Base-by-base conservation (phyloP, 2,888 invertebrate genomes). In the Mesorhabditis spiculigera region DNA sequence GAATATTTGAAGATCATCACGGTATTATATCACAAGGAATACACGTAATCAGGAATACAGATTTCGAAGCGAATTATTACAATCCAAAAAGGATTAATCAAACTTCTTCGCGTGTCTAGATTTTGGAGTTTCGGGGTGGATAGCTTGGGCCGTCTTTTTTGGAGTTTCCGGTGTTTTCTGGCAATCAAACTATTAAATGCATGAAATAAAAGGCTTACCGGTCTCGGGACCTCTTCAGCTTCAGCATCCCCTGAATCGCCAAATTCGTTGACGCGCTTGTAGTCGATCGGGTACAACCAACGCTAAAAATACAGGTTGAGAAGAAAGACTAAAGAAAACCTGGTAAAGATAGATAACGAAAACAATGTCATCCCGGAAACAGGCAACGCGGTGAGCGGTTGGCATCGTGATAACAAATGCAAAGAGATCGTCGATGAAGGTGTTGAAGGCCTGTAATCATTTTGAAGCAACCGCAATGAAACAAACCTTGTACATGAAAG, bases 401-500 rank as follows among this genome's bases (percentile, higher is more conserved):
- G 98, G 97, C 95, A 98, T 97, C 13, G 93, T 93, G 81, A 98
- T 95, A 74, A 98, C 93, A 88, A 98, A 97, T 4, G 97, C 98
- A 89, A 98, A 98, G 84, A 98, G 94, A 87, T 98, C 98, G 89
- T 98, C 98, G 84, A 98, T 97, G 87, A 98, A 98, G 28, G 98
- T 98, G 87, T 98, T 98, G 72, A 84, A 83, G 0, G 83, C 83
- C 79, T 81, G 69, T 43, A 74, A 71, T 43, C 2, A 3, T 16
- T 65, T n/a, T 16, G 13, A 5, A 2, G 28, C 28, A 3, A 42
- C 44, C 43, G 16, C 41, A 43, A 43, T 5, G 45, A 72, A 82
- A 89, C 89, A 90, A 87, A 96, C 96, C 89, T 98, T 98, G 87
- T 98, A 98, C 45, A 96, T 95, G 87, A 97, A 96, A 4, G 95